These are phyloP conservation scores for Helleia helle DNA, from an alignment of 2,888 invertebrate genomes.

Conservation along the genomic window DNA sequence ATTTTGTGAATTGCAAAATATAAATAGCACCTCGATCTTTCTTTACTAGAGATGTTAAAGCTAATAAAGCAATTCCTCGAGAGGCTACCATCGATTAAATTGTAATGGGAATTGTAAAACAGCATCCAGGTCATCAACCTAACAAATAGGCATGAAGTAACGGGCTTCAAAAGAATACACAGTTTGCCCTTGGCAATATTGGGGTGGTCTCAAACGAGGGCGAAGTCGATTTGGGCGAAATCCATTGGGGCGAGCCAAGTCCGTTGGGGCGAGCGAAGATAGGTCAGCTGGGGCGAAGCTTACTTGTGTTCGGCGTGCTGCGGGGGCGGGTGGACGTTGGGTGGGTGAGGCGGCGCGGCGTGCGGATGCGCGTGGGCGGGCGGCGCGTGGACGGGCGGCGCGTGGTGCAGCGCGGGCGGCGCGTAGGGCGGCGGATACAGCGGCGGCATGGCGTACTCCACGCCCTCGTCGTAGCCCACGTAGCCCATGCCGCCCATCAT, in stretches of 20 bases:
- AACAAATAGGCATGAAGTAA: too few relatives aligned
- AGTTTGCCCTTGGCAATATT: too few relatives aligned
- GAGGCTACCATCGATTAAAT: too few relatives aligned
- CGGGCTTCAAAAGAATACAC: too few relatives aligned
- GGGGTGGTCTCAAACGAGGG: not conserved
- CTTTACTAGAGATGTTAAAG: too few relatives aligned
- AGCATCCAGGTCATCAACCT: too few relatives aligned
- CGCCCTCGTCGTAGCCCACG: conserved; percentile 51
- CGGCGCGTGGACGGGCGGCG: too few relatives aligned
- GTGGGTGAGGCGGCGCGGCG: conserved; percentile 18
- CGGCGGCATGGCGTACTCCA: conserved; percentile 42
- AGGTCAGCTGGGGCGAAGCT: not conserved
- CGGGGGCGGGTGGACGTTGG: conserved; percentile 16
- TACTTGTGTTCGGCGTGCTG: conserved; percentile 34
- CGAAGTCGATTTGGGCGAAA: not conserved
- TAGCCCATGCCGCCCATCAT: conserved; percentile 61
- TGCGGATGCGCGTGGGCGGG: conserved; percentile 17
- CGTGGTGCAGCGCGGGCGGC: conserved; percentile 21
- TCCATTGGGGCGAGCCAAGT: not conserved
- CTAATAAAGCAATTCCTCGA: too few relatives aligned
- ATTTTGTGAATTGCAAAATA: too few relatives aligned
- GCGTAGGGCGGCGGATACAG: conserved; percentile 23
- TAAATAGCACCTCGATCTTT: too few relatives aligned
- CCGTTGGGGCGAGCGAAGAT: not conserved
- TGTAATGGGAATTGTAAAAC: too few relatives aligned